These are phyloP conservation scores for Globodera rostochiensis DNA, from an alignment of 1,140 invertebrate species.

Conservation along the genomic window DNA sequence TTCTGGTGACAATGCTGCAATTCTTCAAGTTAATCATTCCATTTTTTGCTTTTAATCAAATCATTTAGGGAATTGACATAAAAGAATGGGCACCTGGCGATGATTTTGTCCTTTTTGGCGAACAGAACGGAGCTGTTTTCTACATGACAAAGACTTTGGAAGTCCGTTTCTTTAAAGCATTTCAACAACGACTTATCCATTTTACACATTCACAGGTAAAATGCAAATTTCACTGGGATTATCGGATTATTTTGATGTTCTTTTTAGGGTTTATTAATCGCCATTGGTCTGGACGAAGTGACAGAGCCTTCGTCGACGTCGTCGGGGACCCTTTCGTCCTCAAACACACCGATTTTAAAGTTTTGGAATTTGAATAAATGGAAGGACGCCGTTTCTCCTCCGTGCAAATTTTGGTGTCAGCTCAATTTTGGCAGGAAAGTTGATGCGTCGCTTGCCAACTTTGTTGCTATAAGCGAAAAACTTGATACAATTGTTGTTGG, in stretches of 20 bases:
- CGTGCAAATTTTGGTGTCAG: conserved; percentile 14
- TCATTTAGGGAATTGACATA: conserved; percentile 53
- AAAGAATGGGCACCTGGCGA: conserved; percentile 46
- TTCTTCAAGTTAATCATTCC: not conserved
- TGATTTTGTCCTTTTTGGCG: conserved; percentile 53
- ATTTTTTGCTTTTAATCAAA: not conserved
- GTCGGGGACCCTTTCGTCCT: not conserved
- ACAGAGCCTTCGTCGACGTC: conserved; percentile 1
- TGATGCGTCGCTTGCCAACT: conserved; percentile 4
- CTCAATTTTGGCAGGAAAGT: conserved; percentile 22
- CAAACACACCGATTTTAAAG: not conserved
- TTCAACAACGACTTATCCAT: conserved; percentile 40
- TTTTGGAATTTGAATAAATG: conserved; percentile 20
- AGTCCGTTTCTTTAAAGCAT: conserved; percentile 47
- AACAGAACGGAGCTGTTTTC: conserved; percentile 52
- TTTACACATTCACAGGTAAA: conserved; percentile 11
- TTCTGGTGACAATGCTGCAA: conserved; percentile 31
- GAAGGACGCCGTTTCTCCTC: conserved; percentile 25
- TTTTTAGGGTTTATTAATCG: conserved; percentile 17
- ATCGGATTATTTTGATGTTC: not conserved
- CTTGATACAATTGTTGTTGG: conserved; percentile 19
- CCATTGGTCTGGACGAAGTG: conserved; percentile 15
- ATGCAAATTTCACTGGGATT: not conserved
- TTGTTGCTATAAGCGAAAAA: conserved; percentile 20
- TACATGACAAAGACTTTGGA: conserved; percentile 28